These are phyloP conservation scores for Sciaenops ocellatus DNA, from an alignment of 2,797 vertebrate species.

Conservation along the genomic window DNA sequence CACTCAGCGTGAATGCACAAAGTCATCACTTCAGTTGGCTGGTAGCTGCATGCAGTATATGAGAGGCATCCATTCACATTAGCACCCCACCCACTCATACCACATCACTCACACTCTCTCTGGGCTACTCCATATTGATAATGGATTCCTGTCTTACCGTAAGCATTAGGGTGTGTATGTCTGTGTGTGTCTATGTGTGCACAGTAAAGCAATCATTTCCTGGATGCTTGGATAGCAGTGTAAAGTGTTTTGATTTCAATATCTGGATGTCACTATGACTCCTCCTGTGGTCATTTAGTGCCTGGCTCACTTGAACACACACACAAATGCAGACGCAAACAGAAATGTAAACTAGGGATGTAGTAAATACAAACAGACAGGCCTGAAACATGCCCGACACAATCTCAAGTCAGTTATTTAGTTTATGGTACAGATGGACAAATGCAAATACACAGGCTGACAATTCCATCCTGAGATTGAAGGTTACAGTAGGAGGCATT, in stretches of 20 bases:
- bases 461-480: constrained; percentile 46
- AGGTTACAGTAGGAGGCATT: constrained; percentile 39
- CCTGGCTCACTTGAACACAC: constrained; percentile 19
- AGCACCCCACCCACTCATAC: constrained; percentile 65
- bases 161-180: constrained; percentile 53
- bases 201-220: constrained; percentile 20
- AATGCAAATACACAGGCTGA: constrained; percentile 26
- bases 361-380: constrained; percentile 25
- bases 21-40: constrained; percentile 74
- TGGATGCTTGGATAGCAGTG: constrained; percentile 21
- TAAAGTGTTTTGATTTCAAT: constrained; percentile 46
- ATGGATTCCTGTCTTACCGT: constrained; percentile 71
- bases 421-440: constrained; percentile 21
- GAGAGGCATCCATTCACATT: constrained; percentile 80
- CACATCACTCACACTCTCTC: constrained; percentile 72
- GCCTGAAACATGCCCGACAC: constrained; percentile 32
- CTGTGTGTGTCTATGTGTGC: constrained; percentile 10
- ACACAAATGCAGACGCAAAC: constrained; percentile 12
- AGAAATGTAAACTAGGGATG: constrained; percentile 9
- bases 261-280: constrained; percentile 25
- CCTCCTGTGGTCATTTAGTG: constrained; percentile 27
- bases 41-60: constrained; percentile 66
- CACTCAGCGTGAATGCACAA: constrained; percentile 68
- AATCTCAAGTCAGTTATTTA: constrained; percentile 33
- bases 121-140: constrained; percentile 59